These are phyloP conservation scores for Seriola quinqueradiata DNA, from an alignment of 2,113 vertebrate species.

Conservation along the genomic window DNA sequence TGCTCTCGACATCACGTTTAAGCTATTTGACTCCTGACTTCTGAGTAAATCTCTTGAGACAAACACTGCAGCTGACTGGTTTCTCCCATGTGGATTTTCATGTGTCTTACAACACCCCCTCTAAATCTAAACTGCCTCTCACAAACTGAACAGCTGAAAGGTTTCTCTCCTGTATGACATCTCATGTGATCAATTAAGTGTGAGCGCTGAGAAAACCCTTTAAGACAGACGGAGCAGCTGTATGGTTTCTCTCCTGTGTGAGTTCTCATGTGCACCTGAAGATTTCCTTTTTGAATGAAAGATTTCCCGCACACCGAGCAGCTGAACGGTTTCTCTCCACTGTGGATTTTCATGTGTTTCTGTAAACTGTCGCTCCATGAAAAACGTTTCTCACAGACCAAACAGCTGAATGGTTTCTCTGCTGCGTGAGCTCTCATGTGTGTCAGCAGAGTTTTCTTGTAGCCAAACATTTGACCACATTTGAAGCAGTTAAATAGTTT, in stretches of 20 bases:
- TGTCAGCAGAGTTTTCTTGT: neutral
- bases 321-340: neutral
- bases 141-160: neutral
- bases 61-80: too few species aligned
- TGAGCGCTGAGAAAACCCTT: neutral
- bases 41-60: too few species aligned
- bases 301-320: constrained; percentile 4
- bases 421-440: neutral
- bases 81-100: neutral
- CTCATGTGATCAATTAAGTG: neutral
- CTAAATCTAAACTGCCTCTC: neutral
- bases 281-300: neutral
- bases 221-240: neutral
- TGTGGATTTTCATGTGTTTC: too few species aligned
- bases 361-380: neutral
- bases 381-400: constrained; percentile 4
- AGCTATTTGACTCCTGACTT: too few species aligned
- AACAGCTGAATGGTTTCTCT: neutral
- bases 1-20: too few species aligned
- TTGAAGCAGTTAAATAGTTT: neutral
- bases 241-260: constrained; percentile 18
- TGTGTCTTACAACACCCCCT: neutral
- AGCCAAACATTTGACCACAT: neutral
- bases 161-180: constrained; percentile 13
- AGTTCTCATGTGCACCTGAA: neutral